Evolutionary conservation across 2,888 invertebrate genomes (phyloP), one percentile per base, ranked within the genome.

Genomic region (Euphydryas editha): DNA sequence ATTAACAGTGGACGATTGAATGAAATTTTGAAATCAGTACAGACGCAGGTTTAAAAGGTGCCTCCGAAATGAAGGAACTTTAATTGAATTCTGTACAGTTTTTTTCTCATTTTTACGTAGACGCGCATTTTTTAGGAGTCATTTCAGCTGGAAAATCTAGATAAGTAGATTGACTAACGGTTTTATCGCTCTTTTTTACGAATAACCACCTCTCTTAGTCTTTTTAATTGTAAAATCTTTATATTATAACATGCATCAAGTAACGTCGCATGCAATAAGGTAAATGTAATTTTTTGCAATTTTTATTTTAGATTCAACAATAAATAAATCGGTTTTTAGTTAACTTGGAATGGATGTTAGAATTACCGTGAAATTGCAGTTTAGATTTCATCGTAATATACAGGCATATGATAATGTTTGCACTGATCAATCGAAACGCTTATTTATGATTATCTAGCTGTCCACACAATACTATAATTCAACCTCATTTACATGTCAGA

Each of bases 51-150:
- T 75, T 74, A 75, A 75, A 63, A 80, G 81, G 85, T 82, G 82
- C 86, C 87, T 83, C 81, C 54, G 77, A 81, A 85, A 83, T 85
- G 84, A 81, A 79, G 83, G 77, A 81, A 84, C 79, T 81, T 82
- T 90, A 90, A 91, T 91, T 90, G 88, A 90, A 90, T 90, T 88
- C 81, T 75, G 80, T 82, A 80, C 80, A 79, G 76, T 81, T 81
- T 84, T 84, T 84, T 84, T 44, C 77, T 75, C 65, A 56, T 69
- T 68, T 82, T 83, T 77, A 83, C 76, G 76, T 74, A 75, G 75
- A 79, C 78, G 82, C 80, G 51, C 30, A 37, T 69, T 76, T 76
- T 72, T 83, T 78, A 65, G 54, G 47, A 61, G 61, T 63, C 69
- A 62, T 72, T 72, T 72, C 69, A 71, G 68, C 70, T 68, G 70